These are phyloP conservation scores for Aphrophora alni DNA, from an alignment of 2,888 invertebrate species.

Conservation along the genomic window DNA sequence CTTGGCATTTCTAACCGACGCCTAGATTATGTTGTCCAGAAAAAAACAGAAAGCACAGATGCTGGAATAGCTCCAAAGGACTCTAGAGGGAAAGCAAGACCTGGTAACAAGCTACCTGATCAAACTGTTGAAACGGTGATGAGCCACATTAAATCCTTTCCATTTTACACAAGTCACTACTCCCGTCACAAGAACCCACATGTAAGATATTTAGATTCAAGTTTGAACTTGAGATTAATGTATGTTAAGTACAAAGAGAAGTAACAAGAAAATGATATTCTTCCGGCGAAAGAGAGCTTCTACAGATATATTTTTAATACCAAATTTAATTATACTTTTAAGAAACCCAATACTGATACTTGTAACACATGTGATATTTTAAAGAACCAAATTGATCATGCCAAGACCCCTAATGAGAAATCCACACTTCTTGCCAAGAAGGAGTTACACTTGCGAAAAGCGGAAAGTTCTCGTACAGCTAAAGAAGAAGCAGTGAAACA, in stretches of 20 bases:
- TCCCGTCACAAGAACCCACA: conserved; percentile 11
- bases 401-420: not conserved
- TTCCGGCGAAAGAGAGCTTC: not conserved
- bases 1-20: not conserved
- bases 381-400: not conserved
- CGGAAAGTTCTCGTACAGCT: not conserved
- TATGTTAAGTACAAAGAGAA: not conserved
- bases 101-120: not conserved
- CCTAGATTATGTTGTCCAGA: not conserved
- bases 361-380: not conserved
- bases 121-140: not conserved
- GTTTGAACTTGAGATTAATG: conserved; percentile 15
- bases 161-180: conserved; percentile 8
- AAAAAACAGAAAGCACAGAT: not conserved
- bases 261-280: not conserved
- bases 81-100: not conserved
- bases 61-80: not conserved
- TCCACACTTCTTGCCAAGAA: not conserved
- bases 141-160: conserved; percentile 13
- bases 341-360: not conserved
- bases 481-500: conserved; percentile 2
- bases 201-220: conserved; percentile 21
- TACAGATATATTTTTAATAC: conserved; percentile 6
- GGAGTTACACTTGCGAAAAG: not conserved
- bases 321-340: not conserved